Conservation (phyloP, 2,113 vertebrate genomes). For the Bolborhynchus lineola region DNA sequence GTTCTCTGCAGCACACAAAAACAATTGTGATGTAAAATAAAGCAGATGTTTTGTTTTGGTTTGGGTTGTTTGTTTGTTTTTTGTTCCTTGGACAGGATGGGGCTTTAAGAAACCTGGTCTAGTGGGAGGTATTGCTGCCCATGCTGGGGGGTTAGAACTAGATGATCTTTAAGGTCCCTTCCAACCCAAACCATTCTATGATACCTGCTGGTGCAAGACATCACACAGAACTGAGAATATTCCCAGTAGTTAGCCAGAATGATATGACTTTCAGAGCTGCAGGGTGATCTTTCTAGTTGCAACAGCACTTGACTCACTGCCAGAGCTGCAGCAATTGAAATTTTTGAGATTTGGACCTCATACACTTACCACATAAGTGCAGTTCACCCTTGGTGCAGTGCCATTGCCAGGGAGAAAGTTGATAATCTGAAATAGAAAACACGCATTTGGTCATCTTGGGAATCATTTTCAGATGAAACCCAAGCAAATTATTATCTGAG, state of each 20-base stretch:
- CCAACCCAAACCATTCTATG: not conserved
- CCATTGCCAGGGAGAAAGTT: constrained; percentile 78
- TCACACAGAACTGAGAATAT: not conserved
- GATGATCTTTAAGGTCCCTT: not conserved
- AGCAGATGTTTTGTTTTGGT: not conserved
- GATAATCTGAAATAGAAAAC: constrained; percentile 79
- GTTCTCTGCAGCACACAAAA: not conserved
- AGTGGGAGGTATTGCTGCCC: not conserved
- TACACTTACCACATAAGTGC: constrained; percentile 78
- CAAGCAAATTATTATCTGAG: not conserved
- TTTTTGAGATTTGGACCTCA: not conserved
- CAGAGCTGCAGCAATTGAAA: not conserved
- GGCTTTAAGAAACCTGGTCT: not conserved
- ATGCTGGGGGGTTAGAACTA: not conserved
- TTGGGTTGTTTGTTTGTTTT: not conserved
- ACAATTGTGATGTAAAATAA: not conserved
- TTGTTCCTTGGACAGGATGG: not conserved
- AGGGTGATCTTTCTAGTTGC: not conserved
- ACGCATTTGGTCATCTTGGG: not conserved
- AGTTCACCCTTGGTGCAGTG: constrained; percentile 77
- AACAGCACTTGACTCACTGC: not conserved
- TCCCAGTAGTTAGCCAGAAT: not conserved
- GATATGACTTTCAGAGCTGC: not conserved
- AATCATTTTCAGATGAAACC: not conserved
- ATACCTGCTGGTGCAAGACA: not conserved